These are phyloP conservation scores for Drosophila mulleri DNA, from an alignment of 2,888 invertebrate genomes.

Conservation along the genomic window DNA sequence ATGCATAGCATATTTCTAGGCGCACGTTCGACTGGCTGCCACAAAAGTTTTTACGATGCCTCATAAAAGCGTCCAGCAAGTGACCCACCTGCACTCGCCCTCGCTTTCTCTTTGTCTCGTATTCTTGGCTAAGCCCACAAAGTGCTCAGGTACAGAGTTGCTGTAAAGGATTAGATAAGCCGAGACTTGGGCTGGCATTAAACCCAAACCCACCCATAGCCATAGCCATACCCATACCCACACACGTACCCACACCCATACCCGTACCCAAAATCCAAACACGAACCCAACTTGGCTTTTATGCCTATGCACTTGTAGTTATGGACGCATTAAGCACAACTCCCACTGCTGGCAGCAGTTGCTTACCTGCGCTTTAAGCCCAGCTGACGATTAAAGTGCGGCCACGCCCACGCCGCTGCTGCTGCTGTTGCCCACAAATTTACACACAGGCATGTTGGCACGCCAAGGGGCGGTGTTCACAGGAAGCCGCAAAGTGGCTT, in stretches of 20 bases:
- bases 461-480: conserved; percentile 72
- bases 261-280: conserved; percentile 7
- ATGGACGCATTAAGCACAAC: conserved; percentile 37
- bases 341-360: conserved; percentile 10
- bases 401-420: conserved; percentile 6
- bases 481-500: conserved; percentile 79
- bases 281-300: conserved; percentile 46
- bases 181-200: conserved; percentile 44
- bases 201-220: conserved; percentile 17
- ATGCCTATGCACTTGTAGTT: conserved; percentile 76
- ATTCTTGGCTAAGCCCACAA: neutral
- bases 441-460: conserved; percentile 52
- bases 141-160: conserved; percentile 25
- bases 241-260: neutral
- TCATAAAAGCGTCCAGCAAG: conserved; percentile 65
- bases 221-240: conserved; percentile 1
- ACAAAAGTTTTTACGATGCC: conserved; percentile 75
- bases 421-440: conserved; percentile 61
- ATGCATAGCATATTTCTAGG: conserved; percentile 76
- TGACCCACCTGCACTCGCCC: conserved; percentile 39
- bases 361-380: conserved; percentile 46
- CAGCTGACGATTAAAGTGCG: conserved; percentile 56
- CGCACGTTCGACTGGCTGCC: conserved; percentile 57
- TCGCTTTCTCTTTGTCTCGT: neutral
- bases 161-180: conserved; percentile 78